Percentiles rank a stretch among this genome's conserved stretches.
These are phyloP conservation scores for Entomobrya multifasciata DNA, from an alignment of 2,888 invertebrate genomes.

Conservation along the genomic window DNA sequence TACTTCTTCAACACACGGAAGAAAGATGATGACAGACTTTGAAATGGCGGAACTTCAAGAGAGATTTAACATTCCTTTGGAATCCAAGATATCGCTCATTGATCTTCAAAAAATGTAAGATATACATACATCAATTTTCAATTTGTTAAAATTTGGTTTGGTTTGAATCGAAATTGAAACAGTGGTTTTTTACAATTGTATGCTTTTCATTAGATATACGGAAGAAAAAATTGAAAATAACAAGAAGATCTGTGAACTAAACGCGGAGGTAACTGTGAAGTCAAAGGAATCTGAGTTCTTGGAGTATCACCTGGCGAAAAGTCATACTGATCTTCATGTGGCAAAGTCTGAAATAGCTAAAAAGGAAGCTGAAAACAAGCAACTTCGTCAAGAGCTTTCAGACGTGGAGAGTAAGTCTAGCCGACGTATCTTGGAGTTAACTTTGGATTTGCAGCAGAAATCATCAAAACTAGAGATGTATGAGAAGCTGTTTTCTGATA, in stretches of 20 bases:
- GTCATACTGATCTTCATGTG: neutral
- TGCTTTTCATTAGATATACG: neutral
- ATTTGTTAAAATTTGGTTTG: neutral
- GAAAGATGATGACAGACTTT: too few species aligned
- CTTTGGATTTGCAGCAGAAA: slow-evolving; percentile 3
- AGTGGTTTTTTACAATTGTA: too few species aligned
- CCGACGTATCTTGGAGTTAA: neutral
- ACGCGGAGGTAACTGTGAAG: neutral
- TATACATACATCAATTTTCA: neutral
- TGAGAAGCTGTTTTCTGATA: neutral
- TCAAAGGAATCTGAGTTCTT: slow-evolving; percentile 5
- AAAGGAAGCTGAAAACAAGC: neutral
- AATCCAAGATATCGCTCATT: neutral
- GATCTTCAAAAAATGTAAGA: neutral
- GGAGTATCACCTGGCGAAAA: neutral
- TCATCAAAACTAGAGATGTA: neutral
- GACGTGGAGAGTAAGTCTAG: neutral
- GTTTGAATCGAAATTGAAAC: neutral
- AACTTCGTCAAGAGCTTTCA: neutral
- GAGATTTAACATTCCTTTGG: neutral
- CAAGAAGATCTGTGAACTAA: neutral
- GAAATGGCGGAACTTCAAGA: too few species aligned
- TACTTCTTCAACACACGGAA: too few species aligned
- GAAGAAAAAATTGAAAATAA: neutral
- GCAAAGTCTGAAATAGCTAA: neutral